Evolutionary conservation across 2,888 invertebrate species (phyloP), one percentile per base, ranked within the genome.

Genomic region (Acrobasis consociella): DNA sequence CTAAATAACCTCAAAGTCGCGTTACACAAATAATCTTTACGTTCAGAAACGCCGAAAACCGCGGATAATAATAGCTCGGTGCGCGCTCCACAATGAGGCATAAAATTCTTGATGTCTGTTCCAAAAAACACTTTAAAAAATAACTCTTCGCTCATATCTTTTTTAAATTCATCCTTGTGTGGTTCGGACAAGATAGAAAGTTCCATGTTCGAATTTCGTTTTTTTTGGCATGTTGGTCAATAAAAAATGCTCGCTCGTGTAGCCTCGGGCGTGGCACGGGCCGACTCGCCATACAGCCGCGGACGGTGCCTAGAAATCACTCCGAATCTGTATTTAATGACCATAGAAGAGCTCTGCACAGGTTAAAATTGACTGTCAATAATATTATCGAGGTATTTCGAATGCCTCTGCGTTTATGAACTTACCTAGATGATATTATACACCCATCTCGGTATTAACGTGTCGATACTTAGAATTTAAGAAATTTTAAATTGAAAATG

Each of bases 211-310:
- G 37, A 39, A 58, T 31, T 37, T 51, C n/a, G 17, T 42, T 13
- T 16, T 38, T 53, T 39, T 60, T 13, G 46, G 50, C 63, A 61
- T 66, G 59, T 56, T 59, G 58, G 62, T 64, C 67, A 69, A 69
- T 70, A 68, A 69, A 68, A 69, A 66, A 58, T 64, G 65, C 64
- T 70, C 66, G 64, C 64, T 52, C 56, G 64, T 60, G 58, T 56
- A 58, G 77, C 77, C 77, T 49, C 64, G 62, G 77, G 77, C 76
- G 55, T 78, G 75, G 77, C 77, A 78, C 77, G 75, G 73, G 77
- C 77, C 75, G 69, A 13, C 55, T 55, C 55, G 67, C 62, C 69
- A 69, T 72, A 69, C 69, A 61, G 66, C 69, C 67, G 65, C 60
- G 64, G 65, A 60, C 62, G 67, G 22, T 56, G 60, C 60, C 69